Evolutionary conservation across 2,113 vertebrate species (phyloP), one percentile per base, ranked within the genome.

Genomic region (Sturnira hondurensis): DNA sequence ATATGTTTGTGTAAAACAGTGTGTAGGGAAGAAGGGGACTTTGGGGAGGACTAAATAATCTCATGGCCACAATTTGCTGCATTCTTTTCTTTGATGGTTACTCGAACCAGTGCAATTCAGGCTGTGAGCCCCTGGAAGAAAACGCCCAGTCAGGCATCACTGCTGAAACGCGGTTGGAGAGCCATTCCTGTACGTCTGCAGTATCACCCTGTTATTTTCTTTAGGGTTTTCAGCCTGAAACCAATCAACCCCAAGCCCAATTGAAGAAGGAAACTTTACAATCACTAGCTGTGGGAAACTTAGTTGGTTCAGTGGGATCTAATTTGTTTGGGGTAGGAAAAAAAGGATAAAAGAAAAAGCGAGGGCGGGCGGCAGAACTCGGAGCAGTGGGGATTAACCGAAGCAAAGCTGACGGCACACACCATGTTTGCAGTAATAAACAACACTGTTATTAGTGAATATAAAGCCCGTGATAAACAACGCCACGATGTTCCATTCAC

Each of bases 401-500:
- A 97, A 97, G 93, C 43, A 0, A 1, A 82, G 76, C 0, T 96
- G 93, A 93, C 89, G 95, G 74, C 85, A 84, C 95, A 63, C 88
- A 95, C 86, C 86, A 93, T 96, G 94, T 97, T 98, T 95, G 68
- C 36, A 80, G 97, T 94, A 98, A 98, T 97, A 98, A 98, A 98
- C 98, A 98, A 97, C 95, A 97, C 38, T 85, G 96, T 97, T 98
- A 98, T 98, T 98, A 98, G 95, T 24, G 87, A 97, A 97, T 94
- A 97, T 95, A 98, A 98, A 98, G 95, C 95, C 65, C 31, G 56
- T 70, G 93, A 97, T 97, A 98, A 98, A 98, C 95, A 98, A 97
- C 96, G 68, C 15, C 80, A 43, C 95, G 97, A 98, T 97, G 97
- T 98, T 98, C 97, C 94, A 97, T 97, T 98, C 97, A 97, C 68